Evolutionary conservation across 1,140 invertebrate genomes (phyloP), one percentile per base, ranked within the genome.

Genomic region (Rhynchophorus ferrugineus): DNA sequence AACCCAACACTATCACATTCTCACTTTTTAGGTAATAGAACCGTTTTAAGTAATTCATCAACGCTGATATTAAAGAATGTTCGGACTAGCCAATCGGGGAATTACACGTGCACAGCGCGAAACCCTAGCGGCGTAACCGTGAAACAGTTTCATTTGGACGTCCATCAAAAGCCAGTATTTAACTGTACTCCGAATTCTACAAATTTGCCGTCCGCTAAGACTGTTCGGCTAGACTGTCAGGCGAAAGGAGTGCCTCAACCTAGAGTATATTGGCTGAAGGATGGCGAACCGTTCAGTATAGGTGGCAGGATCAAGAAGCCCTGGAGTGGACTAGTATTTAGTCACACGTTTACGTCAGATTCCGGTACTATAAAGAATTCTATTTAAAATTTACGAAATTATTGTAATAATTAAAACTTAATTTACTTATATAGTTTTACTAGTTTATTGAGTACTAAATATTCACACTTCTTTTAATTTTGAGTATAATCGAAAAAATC

Each of bases 51-150:
- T 34, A 65, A 65, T 54, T 55, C 57, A 29, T 61, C 60, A 22
- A 35, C 56, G 9, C 50, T 66, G 42, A 45, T 48, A 21, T 51
- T 67, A 38, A 51, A 21, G 16, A 61, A 63, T 22, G 56, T 54
- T 21, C 54, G 49, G 18, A 19, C 47, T 16, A 22, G 49, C 50
- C 74, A 84, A 60, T 73, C 80, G 0, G 84, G 81, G 17, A 71
- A 81, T 11, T 91, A 91, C 67, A 81, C 81, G 35, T 92, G 89
- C 69, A 80, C 84, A 66, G 87, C 87, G 7, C 78, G 81, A 54
- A 92, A 91, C 66, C 8, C 21, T 11, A 11, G 22, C 7, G 56
- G 51, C 5, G 36, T 16, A 16, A 49, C 37, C 1, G 34, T 9
- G 11, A 53, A 59, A 44, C 53, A 14, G 3, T 60, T 54, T 34